Base-by-base conservation (phyloP, 2,113 vertebrate species). In the Noturus placidus region DNA sequence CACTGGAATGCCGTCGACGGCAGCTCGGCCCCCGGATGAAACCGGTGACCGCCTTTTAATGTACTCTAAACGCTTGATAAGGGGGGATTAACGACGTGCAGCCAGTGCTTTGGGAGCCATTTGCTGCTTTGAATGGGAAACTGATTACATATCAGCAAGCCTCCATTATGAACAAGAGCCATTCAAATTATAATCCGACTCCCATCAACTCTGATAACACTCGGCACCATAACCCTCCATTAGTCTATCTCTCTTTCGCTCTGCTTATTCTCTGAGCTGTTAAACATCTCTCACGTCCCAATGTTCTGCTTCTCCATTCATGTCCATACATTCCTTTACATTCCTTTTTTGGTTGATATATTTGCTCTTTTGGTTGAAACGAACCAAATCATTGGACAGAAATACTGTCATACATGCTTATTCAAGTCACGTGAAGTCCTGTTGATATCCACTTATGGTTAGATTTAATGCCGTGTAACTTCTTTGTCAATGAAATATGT, bases 141-240 rank as follows among this genome's bases (percentile, higher is more conserved):
- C 86, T 91, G 90, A 92, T 91, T 89, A 67, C 88, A 92, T 87
- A 93, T 93, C 89, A 92, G 87, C 27, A 42, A 72, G 83, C 46
- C 85, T 87, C 89, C 88, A 92, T 94, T 89, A 92, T 91, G 85
- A 89, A 92, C 87, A 74, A 93, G 90, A 87, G 85, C 86, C 87
- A 83, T 93, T 90, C 91, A 92, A 91, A 88, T 91, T 90, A 89
- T 88, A 92, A 91, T 88, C 87, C 86, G 50, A 63, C 83, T 91
- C 86, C 85, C 87, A 88, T 89, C 88, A 87, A 86, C 91, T 91
- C 82, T 91, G 86, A 91, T 82, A 86, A 87, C 88, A 78, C 92
- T 91, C 87, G 63, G 86, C 86, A 85, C 89, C 77, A 19, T 88
- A 89, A 86, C 84, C 90, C 90, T 88, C 91, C 89, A 81, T 81